Base-by-base conservation (phyloP, 2,797 vertebrate genomes). In the Heterohyrax brucei region DNA sequence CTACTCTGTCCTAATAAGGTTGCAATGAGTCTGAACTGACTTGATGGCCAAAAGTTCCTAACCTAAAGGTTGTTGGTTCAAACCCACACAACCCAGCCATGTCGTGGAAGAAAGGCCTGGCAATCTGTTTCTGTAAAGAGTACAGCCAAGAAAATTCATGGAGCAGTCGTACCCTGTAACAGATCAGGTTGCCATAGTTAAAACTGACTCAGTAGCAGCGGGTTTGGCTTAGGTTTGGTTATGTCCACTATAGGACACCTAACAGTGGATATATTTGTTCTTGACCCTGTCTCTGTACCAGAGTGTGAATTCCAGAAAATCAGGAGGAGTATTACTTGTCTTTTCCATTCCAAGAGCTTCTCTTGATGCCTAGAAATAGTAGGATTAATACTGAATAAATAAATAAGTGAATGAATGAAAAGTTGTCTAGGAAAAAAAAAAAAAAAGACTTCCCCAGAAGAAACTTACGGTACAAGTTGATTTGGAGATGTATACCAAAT, bases 401-500 rank as follows among this genome's bases (percentile, higher is more conserved):
- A 46, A 83, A 66, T 66, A 39, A 18, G 24, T n/a, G 10, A 89
- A 86, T 72, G 82, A 95, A 94, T 61, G 72, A 89, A 97, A 89
- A 93, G n/a, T 33, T 91, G 56, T 95, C 70, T 33, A 86, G 86
- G 89, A 81, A 86, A 87, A 50, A 33, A 8, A 72, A 66, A 92
- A 92, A 88, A 53, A 44, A 39, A 66, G n/a, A 46, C 56, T 79
- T 94, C 59, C 76, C 75, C 87, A 64, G 80, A 93, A 93, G 75
- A 95, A 94, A 93, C 79, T 24, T 78, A 89, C 80, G 33, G 64
- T 89, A 44, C 61, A 92, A 72, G 81, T 91, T 96, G 77, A 92
- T 82, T 87, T 92, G 85, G 70, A 96, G 90, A 92, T 50, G 21
- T 80, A 64, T 79, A 80, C 56, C 81, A 95, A 96, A 96, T 96